These are phyloP conservation scores for Garrulus glandarius DNA, from an alignment of 2,797 vertebrate species.

Conservation along the genomic window DNA sequence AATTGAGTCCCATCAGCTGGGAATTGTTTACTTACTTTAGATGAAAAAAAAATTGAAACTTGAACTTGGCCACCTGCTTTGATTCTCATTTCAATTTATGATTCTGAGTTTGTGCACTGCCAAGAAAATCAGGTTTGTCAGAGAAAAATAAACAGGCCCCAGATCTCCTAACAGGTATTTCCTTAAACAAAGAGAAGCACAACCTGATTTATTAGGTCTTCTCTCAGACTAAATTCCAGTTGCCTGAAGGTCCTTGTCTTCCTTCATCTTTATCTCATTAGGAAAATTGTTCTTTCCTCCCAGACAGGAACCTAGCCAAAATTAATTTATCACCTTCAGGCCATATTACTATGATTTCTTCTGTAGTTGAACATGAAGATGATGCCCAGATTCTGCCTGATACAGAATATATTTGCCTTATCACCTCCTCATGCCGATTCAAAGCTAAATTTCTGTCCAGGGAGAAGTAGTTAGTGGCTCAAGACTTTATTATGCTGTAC, in stretches of 20 bases:
- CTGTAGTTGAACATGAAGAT: slow-evolving; percentile 24
- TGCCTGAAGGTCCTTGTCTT: slow-evolving; percentile 30
- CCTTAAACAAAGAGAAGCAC: slow-evolving; percentile 17
- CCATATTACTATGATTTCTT: slow-evolving; percentile 42
- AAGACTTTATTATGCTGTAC: neutral
- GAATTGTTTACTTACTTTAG: neutral
- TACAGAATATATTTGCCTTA: neutral
- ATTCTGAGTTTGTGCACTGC: neutral
- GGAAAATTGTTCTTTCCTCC: slow-evolving; percentile 42
- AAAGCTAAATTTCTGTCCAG: neutral
- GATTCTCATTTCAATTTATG: neutral
- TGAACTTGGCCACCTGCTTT: neutral
- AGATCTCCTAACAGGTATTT: slow-evolving; percentile 23
- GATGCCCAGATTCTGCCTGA: neutral
- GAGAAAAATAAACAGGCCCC: slow-evolving; percentile 24
- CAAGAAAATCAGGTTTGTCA: slow-evolving; percentile 13
- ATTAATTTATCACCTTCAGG: slow-evolving; percentile 59
- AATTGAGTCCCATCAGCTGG: neutral
- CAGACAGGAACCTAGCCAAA: slow-evolving; percentile 18
- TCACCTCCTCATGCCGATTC: neutral
- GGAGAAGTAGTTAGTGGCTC: neutral
- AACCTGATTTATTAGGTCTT: slow-evolving; percentile 29
- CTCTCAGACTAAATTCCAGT: slow-evolving; percentile 8
- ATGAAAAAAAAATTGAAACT: neutral
- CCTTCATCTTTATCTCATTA: slow-evolving; percentile 58